Base-by-base conservation (phyloP, 1,140 invertebrate species). In the Carposina sasakii region DNA sequence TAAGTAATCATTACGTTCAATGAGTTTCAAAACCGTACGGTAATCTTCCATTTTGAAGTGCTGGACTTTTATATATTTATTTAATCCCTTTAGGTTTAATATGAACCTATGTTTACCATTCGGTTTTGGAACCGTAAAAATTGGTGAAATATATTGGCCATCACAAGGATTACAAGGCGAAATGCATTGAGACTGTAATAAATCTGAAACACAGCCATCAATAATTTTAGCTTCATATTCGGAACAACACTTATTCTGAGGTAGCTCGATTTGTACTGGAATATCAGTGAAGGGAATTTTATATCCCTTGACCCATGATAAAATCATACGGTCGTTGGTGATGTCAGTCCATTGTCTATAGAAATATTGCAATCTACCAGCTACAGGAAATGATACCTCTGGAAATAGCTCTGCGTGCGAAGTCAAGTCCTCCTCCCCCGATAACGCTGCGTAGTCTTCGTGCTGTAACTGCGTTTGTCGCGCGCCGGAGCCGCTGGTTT, bases 31-130 rank as follows among this genome's bases (percentile, higher is more conserved):
- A 12, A 19, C 48, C 3, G 48, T 50, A 20, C 52, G 19, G 21
- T 42, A 22, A 36, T 54, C 52, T 15, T 54, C 52, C 46, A 54
- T 44, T 33, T 48, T 54, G 26, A 54, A 54, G 22, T 54, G 46
- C 6, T 31, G 1, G 4, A 23, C n/a, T 0, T 45, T 1, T n/a
- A 54, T 17, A 21, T 40, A 54, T 41, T 48, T 45, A 31, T 54
- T 54, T 16, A 54, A 34, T 1, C n/a, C 5, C 41, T 54, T 54
- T n/a, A 48, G 22, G 15, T 54, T 54, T 22, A 54, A 24, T 17
- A 54, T 54, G 33, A 54, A 48, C 33, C 52, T 37, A 16, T 42
- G 19, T 1, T 3, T 45, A 20, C 46, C 46, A 40, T 54, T 13
- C 6, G 22, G 12, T 20, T 54, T 54, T 1, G 52, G 52, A 17